A percentile compares a stretch with the other conserved stretches of the same genome.
These are phyloP conservation scores for Nemurella pictetii DNA, from an alignment of 2,888 invertebrate species.

Conservation along the genomic window DNA sequence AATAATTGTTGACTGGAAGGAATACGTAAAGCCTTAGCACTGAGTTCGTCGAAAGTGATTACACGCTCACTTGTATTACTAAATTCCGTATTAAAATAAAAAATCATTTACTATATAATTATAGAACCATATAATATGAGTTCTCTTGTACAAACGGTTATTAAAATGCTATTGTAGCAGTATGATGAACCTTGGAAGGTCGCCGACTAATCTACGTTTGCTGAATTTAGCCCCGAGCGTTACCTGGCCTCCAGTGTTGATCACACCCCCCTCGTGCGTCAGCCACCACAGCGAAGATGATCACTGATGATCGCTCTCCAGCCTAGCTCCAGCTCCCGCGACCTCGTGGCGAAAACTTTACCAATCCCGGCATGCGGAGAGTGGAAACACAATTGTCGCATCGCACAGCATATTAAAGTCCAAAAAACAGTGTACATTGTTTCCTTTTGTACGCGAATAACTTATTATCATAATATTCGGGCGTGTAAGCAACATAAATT, in stretches of 20 bases:
- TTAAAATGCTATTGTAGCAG: constrained; percentile 5
- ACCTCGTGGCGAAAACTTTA: no score
- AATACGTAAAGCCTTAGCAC: neutral
- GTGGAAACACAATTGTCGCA: neutral
- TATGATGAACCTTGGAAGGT: neutral
- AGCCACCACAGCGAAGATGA: neutral
- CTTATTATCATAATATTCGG: neutral
- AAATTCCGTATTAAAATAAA: neutral
- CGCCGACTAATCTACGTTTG: neutral
- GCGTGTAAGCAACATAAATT: neutral
- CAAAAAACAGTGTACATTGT: neutral
- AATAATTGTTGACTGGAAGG: neutral
- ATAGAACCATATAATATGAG: neutral
- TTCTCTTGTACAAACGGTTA: neutral
- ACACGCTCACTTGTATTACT: neutral
- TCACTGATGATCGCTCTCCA: no score
- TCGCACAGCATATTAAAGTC: neutral
- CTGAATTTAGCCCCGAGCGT: neutral
- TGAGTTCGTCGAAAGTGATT: constrained; percentile 17
- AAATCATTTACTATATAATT: neutral
- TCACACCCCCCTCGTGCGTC: neutral
- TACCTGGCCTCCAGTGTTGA: neutral
- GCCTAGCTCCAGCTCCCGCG: no score
- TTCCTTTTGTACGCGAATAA: neutral
- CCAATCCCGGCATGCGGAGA: neutral